Evolutionary conservation across 2,888 invertebrate species (phyloP).

Genomic region (Campoplex capitator): DNA sequence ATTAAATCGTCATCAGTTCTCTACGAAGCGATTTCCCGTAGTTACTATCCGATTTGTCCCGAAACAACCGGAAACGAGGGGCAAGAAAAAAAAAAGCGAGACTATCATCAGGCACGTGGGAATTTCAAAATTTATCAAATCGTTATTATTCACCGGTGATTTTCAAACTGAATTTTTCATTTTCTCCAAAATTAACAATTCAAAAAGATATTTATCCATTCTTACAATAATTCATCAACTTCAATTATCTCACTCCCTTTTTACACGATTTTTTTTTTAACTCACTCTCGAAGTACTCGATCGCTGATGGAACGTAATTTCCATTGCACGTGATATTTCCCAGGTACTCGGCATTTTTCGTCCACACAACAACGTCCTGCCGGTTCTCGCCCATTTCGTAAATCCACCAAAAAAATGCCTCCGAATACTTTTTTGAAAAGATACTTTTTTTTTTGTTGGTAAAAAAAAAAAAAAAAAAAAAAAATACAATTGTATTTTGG

Average conservation of each 20-base stretch:
- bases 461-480: not conserved
- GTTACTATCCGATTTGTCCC: constrained; percentile 47
- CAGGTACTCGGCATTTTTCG: constrained; percentile 55
- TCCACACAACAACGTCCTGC: constrained; percentile 18
- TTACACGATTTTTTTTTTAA: constrained; percentile 52
- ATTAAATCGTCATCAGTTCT: constrained; percentile 50
- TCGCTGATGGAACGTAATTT: constrained; percentile 77
- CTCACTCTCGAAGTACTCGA: constrained; percentile 81
- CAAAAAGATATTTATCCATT: not conserved
- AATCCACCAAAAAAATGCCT: not conserved
- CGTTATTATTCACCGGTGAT: not conserved
- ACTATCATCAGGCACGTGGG: constrained; percentile 25
- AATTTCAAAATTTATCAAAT: constrained; percentile 30
- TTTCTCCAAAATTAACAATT: not conserved
- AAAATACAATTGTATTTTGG: constrained; percentile 22
- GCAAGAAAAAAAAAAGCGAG: constrained; percentile 24
- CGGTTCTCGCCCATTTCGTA: constrained; percentile 58
- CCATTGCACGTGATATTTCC: constrained; percentile 78
- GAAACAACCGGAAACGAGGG: constrained; percentile 7
- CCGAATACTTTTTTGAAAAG: not conserved
- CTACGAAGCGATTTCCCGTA: constrained; percentile 43
- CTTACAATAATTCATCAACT: not conserved
- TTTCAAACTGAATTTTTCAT: not conserved
- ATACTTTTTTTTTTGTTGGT: constrained; percentile 16
- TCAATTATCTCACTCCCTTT: too few species aligned